Evolutionary conservation across 1,140 invertebrate species (phyloP), one percentile per base, ranked within the genome.

Genomic region (Drosophila carrolli): DNA sequence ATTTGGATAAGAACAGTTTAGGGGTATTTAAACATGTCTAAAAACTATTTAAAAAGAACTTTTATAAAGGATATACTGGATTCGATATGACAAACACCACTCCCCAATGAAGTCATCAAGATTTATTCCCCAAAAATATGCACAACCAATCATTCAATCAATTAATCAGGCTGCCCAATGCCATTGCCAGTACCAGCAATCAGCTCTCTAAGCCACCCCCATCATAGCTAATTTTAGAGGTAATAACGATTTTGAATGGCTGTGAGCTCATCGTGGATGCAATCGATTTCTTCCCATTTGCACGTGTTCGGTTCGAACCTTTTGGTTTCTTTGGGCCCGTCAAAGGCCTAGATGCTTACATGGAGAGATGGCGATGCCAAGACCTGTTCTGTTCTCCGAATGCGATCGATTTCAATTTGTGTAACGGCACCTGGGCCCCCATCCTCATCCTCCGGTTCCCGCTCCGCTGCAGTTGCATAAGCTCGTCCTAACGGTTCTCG

Each of bases 391-490:
- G 27, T 58, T 67, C 72, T 16, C 13, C 38, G 51, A 57, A 50
- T 48, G 55, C 56, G 73, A 77, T 77, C 75, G 74, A 78, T 78
- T 72, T 78, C 66, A 72, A 71, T 78, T 71, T 78, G 73, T 76
- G 56, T 76, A 78, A 76, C 73, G 72, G 72, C 55, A 67, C 32
- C 32, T 41, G 63, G 44, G 55, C 59, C 43, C 37, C 29, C 29
- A 32, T 7, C 29, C 23, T 32, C 50, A 38, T 55, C n/a, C 46
- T 16, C 10, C 16, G 48, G 10, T 48, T 29, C 46, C 13, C 27
- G 48, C 16, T 16, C 27, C 48, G 37, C 9, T 66, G 65, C 65
- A 68, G 61, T 68, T 66, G 65, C 65, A 68, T 54, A 54, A 68
- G 65, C 60, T 14, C 19, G 60, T 66, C 65, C 65, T 68, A 68